phyloP scores from a whole-genome alignment of 1,140 invertebrate species.

The Heliconius hewitsoni region DNA sequence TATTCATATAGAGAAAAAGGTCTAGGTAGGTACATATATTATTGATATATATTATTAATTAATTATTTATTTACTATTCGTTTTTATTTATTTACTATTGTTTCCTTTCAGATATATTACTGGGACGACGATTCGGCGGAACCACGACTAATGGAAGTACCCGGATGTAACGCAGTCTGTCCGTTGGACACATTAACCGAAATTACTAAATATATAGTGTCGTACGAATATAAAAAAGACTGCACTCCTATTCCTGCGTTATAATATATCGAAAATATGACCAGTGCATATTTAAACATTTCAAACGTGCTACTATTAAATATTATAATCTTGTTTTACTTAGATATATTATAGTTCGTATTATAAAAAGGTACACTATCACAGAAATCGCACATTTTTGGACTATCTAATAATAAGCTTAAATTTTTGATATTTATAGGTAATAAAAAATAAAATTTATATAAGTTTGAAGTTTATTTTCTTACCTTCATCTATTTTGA shows the following conservation, averaged over 20 bases:
- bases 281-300: slow-evolving; percentile 9
- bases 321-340: neutral
- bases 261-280: slow-evolving; percentile 30
- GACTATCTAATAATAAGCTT: slow-evolving; percentile 4
- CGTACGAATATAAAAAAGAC: slow-evolving; percentile 72
- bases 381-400: slow-evolving; percentile 11
- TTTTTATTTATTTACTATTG: neutral
- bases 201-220: slow-evolving; percentile 68
- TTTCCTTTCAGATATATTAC: slow-evolving; percentile 72
- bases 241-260: slow-evolving; percentile 54
- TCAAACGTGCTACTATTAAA: slow-evolving; percentile 7
- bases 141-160: slow-evolving; percentile 73
- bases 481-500: slow-evolving; percentile 90
- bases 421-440: slow-evolving; percentile 4
- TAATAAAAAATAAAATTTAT: slow-evolving; percentile 17
- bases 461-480: slow-evolving; percentile 31
- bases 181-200: slow-evolving; percentile 73
- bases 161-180: slow-evolving; percentile 71
- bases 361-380: slow-evolving; percentile 13
- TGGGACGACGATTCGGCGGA: slow-evolving; percentile 77
- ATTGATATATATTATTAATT: too few relatives aligned
- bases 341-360: neutral
- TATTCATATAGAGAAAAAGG: too few relatives aligned
- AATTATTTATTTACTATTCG: too few relatives aligned
- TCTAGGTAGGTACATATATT: too few relatives aligned